Conservation (phyloP, 1,140 invertebrate species). For the Aphelinus certus region DNA sequence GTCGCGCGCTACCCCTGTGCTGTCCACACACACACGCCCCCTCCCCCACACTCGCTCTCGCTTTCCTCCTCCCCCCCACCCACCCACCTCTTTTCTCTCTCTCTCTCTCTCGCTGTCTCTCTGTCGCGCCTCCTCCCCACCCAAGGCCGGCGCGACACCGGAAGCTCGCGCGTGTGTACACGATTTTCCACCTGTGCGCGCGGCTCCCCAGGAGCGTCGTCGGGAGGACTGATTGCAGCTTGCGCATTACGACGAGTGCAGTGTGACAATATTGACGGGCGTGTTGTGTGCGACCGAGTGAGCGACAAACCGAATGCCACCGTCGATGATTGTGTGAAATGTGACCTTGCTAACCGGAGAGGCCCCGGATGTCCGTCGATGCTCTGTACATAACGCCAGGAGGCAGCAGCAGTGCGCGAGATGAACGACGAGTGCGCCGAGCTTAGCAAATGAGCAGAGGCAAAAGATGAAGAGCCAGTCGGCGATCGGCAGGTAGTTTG, state of each 20-base stretch:
- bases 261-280: not conserved
- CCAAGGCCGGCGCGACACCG: slow-evolving; percentile 1
- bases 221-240: not conserved
- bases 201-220: slow-evolving; percentile 1
- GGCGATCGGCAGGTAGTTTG: slow-evolving; percentile 39
- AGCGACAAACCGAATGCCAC: not conserved
- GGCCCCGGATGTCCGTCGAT: too few species aligned
- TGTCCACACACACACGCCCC: not conserved
- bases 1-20: not conserved
- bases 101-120: slow-evolving; percentile 16
- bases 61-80: not conserved
- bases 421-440: too few species aligned
- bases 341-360: slow-evolving; percentile 1
- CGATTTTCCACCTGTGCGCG: not conserved
- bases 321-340: not conserved
- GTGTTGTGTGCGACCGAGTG: not conserved
- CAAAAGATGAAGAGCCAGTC: slow-evolving; percentile 19
- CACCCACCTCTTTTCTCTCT: slow-evolving; percentile 3
- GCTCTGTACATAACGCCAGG: too few species aligned
- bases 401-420: too few species aligned
- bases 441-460: not conserved
- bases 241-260: not conserved
- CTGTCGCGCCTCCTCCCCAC: not conserved
- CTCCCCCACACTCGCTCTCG: not conserved
- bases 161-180: too few species aligned